Conservation (phyloP, 2,888 invertebrate species). For the Drosophila kanekoi region DNA sequence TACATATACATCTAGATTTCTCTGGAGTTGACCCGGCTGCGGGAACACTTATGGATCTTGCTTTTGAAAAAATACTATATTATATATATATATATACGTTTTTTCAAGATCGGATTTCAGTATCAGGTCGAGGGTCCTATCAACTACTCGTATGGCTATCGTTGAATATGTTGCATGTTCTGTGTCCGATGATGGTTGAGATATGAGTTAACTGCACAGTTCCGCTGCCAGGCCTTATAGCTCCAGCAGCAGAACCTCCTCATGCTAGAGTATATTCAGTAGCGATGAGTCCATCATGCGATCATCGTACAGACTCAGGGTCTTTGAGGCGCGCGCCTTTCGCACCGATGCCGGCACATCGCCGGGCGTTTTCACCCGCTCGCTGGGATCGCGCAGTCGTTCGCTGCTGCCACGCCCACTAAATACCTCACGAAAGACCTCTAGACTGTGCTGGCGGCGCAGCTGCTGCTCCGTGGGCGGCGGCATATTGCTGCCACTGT, state of each 20-base stretch:
- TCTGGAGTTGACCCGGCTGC: constrained; percentile 27
- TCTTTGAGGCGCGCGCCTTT: constrained; percentile 89
- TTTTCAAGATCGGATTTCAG: constrained; percentile 25
- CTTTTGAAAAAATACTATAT: constrained; percentile 36
- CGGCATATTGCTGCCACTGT: constrained; percentile 23
- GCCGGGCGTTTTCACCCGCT: constrained; percentile 92
- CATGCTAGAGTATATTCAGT: constrained; percentile 85
- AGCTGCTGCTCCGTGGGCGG: constrained; percentile 77
- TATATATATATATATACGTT: constrained; percentile 16
- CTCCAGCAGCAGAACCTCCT: constrained; percentile 85
- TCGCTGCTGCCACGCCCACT: constrained; percentile 88
- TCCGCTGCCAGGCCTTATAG: constrained; percentile 79
- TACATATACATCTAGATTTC: constrained; percentile 62
- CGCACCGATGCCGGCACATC: constrained; percentile 92
- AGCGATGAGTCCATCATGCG: constrained; percentile 90
- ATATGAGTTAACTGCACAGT: constrained; percentile 62
- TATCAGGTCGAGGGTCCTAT: constrained; percentile 49
- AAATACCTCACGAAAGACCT: constrained; percentile 91
- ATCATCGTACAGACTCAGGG: constrained; percentile 95
- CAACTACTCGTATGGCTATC: constrained; percentile 69
- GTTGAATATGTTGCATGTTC: constrained; percentile 63
- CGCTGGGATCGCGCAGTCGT: constrained; percentile 90
- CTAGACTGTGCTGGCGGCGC: constrained; percentile 89
- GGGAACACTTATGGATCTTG: constrained; percentile 21
- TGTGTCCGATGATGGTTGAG: constrained; percentile 55